These are phyloP conservation scores for Labeo catla DNA, from an alignment of 2,113 vertebrate species.

Conservation along the genomic window DNA sequence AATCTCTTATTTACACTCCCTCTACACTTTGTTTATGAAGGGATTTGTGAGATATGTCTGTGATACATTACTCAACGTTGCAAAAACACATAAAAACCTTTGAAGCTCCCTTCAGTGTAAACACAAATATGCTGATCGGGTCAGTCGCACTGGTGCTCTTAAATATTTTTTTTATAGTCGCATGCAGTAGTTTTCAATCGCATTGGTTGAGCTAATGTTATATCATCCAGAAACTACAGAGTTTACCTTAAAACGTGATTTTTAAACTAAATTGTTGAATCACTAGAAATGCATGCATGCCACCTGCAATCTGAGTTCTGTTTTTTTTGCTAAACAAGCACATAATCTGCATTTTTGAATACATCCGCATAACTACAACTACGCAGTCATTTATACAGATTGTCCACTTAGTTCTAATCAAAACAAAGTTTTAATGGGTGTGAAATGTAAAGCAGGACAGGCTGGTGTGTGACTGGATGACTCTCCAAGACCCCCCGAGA, in stretches of 20 bases:
- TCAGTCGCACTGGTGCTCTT: no score
- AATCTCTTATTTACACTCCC: no score
- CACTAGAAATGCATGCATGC: neutral
- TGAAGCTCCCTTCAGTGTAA: no score
- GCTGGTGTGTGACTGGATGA: conserved; percentile 29
- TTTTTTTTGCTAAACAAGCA: neutral
- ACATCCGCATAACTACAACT: conserved; percentile 10
- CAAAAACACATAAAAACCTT: no score
- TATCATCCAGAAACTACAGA: neutral
- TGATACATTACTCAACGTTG: no score
- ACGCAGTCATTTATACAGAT: neutral
- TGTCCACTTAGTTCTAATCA: conserved; percentile 29
- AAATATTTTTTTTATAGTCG: no score
- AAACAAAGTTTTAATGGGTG: conserved; percentile 4
- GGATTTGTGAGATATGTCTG: no score
- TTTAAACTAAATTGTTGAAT: neutral
- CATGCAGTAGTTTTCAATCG: no score
- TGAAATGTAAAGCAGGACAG: conserved; percentile 27
- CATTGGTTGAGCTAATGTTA: no score
- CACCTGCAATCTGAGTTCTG: neutral
- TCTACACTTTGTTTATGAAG: no score
- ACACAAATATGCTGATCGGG: no score
- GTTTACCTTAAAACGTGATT: neutral
- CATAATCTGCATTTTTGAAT: neutral
- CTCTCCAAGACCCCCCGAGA: conserved; percentile 38